Conservation (phyloP, 64 coral and sea anemone genomes). For the Montipora sp. region DNA sequence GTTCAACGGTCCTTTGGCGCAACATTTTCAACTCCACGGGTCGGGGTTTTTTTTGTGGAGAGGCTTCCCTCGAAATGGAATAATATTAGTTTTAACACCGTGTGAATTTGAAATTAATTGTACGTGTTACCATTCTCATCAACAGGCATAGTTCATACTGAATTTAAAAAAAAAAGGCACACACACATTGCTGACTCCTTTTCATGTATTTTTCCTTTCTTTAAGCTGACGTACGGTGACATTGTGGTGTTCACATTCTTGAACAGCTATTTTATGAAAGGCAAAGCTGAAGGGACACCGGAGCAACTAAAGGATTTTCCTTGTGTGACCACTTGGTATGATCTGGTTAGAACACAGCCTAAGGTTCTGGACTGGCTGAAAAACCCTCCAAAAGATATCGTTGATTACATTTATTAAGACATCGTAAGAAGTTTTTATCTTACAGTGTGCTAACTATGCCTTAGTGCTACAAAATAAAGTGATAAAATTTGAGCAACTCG, state of each 20-base stretch:
- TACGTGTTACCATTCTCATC: no score
- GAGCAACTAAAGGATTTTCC: constrained; percentile 12
- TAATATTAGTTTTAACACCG: no score
- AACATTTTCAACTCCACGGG: no score
- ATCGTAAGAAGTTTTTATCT: neutral
- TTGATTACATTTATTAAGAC: constrained; percentile 35
- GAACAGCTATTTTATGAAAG: constrained; percentile 30
- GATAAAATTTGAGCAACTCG: no score
- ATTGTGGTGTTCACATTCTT: constrained; percentile 38
- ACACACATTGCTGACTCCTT: no score
- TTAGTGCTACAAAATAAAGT: no score
- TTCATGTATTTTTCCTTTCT: neutral
- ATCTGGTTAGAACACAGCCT: constrained; percentile 17
- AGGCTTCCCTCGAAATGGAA: no score
- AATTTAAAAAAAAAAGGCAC: no score
- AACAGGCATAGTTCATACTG: no score
- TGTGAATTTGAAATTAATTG: no score
- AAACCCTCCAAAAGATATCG: neutral
- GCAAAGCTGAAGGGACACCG: constrained; percentile 12
- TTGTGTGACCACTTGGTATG: constrained; percentile 12
- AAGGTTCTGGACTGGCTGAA: constrained; percentile 23
- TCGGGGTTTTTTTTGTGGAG: no score
- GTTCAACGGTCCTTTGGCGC: no score
- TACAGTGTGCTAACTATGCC: neutral
- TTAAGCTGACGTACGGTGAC: constrained; percentile 27